These are phyloP conservation scores for Xestobium rufovillosum DNA, from an alignment of 2,888 invertebrate species.

Conservation along the genomic window DNA sequence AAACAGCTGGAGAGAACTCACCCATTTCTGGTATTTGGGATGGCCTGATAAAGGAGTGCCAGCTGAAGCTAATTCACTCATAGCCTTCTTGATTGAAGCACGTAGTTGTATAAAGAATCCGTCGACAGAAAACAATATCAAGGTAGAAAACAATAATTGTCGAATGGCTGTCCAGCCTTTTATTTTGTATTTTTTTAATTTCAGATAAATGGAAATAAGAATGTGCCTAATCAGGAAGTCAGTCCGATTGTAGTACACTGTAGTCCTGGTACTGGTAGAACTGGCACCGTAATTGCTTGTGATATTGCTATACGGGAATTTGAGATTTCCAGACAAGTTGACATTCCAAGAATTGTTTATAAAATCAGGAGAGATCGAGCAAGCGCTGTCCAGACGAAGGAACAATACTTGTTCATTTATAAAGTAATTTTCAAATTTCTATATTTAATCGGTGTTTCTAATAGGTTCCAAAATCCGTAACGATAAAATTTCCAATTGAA, in stretches of 20 bases:
- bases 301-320: slow-evolving; percentile 83
- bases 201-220: slow-evolving; percentile 27
- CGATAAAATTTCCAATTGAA: background rate
- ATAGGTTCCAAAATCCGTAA: slow-evolving; percentile 1
- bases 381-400: slow-evolving; percentile 82
- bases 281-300: slow-evolving; percentile 78
- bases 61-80: slow-evolving; percentile 71
- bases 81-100: slow-evolving; percentile 82
- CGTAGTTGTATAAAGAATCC: slow-evolving; percentile 48
- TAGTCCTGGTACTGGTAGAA: slow-evolving; percentile 85
- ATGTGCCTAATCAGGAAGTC: slow-evolving; percentile 36
- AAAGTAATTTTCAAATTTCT: slow-evolving; percentile 56
- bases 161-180: slow-evolving; percentile 3
- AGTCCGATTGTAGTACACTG: slow-evolving; percentile 77
- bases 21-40: slow-evolving; percentile 84
- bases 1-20: slow-evolving; percentile 79
- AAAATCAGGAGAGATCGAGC: slow-evolving; percentile 79
- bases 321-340: slow-evolving; percentile 70
- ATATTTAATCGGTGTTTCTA: background rate
- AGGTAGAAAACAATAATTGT: slow-evolving; percentile 22
- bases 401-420: slow-evolving; percentile 89
- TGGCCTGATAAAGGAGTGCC: slow-evolving; percentile 90
- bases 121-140: slow-evolving; percentile 31
- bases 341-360: slow-evolving; percentile 80
- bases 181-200: slow-evolving; percentile 5